Percentiles rank a stretch among this genome's conserved stretches.
phyloP scores from a whole-genome alignment of 2,888 invertebrate species.

The Yponomeuta malinellus region DNA sequence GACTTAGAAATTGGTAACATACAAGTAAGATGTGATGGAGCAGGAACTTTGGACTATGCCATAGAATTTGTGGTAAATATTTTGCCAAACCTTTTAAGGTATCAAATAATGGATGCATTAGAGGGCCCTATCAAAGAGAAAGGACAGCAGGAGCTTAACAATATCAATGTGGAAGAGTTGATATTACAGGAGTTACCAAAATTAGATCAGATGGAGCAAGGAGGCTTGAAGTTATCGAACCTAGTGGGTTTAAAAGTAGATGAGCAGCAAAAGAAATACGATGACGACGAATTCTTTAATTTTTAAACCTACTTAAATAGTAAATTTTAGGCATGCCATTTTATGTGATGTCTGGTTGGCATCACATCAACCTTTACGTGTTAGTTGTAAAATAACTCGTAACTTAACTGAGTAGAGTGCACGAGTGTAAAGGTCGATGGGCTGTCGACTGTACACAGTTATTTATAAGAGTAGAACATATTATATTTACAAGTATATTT shows the following conservation, averaged over 20 bases:
- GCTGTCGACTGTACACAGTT: no score
- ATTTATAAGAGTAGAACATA: neutral
- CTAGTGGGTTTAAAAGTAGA: constrained; percentile 36
- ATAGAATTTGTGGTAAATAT: constrained; percentile 88
- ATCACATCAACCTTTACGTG: no score
- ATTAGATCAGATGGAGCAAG: constrained; percentile 75
- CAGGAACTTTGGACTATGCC: constrained; percentile 90
- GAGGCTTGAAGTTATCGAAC: constrained; percentile 61
- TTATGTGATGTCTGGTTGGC: no score
- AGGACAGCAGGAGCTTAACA: constrained; percentile 83
- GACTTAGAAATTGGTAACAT: constrained; percentile 90
- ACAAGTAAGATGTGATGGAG: constrained; percentile 87
- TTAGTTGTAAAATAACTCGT: no score
- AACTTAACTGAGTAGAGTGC: no score
- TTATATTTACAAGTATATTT: no score
- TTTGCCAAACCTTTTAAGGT: constrained; percentile 88
- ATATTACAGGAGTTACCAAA: constrained; percentile 82
- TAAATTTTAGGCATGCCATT: neutral
- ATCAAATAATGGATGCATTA: constrained; percentile 90
- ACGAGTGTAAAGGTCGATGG: no score
- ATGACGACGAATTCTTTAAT: constrained; percentile 68
- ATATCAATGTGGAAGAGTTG: constrained; percentile 82
- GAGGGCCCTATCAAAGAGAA: constrained; percentile 85
- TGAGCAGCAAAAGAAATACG: constrained; percentile 32
- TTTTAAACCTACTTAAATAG: constrained; percentile 34